Evolutionary conservation across 1,140 invertebrate species (phyloP), one percentile per base, ranked within the genome.

Genomic region (Popillia japonica): DNA sequence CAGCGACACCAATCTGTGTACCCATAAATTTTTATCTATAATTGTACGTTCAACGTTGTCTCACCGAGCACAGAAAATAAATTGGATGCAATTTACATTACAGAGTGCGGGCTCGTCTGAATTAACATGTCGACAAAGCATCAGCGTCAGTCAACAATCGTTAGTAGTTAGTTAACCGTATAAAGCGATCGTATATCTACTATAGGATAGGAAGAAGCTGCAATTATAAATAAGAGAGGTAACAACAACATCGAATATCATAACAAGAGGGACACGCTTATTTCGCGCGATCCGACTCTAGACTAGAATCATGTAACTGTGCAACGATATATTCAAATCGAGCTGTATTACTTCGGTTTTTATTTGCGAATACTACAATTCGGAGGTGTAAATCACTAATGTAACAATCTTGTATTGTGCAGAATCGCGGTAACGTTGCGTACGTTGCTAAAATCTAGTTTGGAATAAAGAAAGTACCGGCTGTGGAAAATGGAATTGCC

Each of bases 51-150:
- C n/a, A 34, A 34, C 27, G 27, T 34, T 34, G 27, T 34, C 27
- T 34, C 27, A 34, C 27, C 27, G 27, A 17, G 59, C 9, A 64
- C 59, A 68, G 61, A 68, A 68, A 68, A 68, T 34, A 68, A 68
- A 68, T 68, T 68, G 61, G 48, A 22, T 68, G 22, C 61, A 68
- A 68, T 68, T 68, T 68, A 34, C 61, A 27, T 68, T 68, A 68
- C 22, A 68, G 22, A 68, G 61, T 68, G 20, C 61, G 61, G 61
- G 22, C 8, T 22, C 61, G 17, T 34, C 61, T 68, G 22, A 68
- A 68, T 68, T 68, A 68, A 68, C 61, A 20, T 22, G 20, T 23
- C 61, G 22, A 68, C 61, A 68, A 68, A 68, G 59, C 59, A 55
- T 17, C 48, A 23, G 61, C 22, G 61, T 68, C 61, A 68, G 61